Conservation (phyloP, 2,797 vertebrate genomes). For the Microctenopoma lineatum region DNA sequence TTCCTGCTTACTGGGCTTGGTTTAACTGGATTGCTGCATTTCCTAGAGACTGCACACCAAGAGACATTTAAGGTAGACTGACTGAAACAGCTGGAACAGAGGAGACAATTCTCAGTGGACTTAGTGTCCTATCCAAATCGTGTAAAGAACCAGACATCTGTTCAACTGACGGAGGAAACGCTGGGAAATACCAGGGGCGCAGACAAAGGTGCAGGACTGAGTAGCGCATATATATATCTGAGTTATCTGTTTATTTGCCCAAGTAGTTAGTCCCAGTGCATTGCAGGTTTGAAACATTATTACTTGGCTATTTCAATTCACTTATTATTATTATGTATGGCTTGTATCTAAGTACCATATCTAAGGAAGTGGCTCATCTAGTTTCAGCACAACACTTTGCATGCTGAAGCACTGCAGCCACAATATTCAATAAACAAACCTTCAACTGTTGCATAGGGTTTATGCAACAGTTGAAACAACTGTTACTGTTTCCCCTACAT, state of each 20-base stretch:
- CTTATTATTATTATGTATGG: conserved; percentile 63
- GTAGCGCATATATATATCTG: too few species aligned
- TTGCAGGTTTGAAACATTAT: conserved; percentile 49
- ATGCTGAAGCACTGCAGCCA: conserved; percentile 49
- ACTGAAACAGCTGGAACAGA: conserved; percentile 47
- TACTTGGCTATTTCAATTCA: conserved; percentile 40
- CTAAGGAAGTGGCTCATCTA: conserved; percentile 63
- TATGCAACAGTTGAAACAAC: conserved; percentile 24
- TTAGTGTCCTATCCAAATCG: conserved; percentile 26
- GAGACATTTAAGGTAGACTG: conserved; percentile 12
- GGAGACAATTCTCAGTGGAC: conserved; percentile 17
- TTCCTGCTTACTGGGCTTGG: conserved; percentile 57
- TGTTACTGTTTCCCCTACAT: conserved; percentile 8
- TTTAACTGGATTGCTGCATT: conserved; percentile 54
- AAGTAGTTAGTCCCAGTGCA: conserved; percentile 6
- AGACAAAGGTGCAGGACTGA: conserved; percentile 29
- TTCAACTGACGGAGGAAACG: conserved; percentile 38
- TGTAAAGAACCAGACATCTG: conserved; percentile 27
- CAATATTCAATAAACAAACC: conserved; percentile 53
- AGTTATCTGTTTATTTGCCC: conserved; percentile 20
- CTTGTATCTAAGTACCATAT: conserved; percentile 62
- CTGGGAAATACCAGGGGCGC: conserved; percentile 57
- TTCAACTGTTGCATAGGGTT: not conserved
- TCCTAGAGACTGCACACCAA: conserved; percentile 53
- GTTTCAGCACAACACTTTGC: conserved; percentile 64